Evolutionary conservation across 2,113 vertebrate genomes (phyloP).

Genomic region (Plestiodon gilberti): DNA sequence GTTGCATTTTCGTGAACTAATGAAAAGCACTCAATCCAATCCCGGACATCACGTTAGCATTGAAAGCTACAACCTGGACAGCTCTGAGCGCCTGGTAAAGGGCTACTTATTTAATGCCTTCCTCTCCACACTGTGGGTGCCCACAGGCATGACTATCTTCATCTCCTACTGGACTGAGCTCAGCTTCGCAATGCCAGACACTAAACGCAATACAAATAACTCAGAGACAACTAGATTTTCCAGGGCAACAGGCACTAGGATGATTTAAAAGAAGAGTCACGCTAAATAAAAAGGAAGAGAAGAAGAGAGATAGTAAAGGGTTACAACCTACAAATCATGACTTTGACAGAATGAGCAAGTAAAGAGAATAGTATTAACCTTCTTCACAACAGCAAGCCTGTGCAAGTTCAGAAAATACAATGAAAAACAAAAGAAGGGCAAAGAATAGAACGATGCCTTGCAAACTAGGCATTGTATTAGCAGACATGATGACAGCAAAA

Average conservation of each 20-base stretch:
- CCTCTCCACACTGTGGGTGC: too few relatives aligned
- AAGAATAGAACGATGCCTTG: too few relatives aligned
- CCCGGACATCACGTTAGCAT: neutral
- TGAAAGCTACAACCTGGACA: neutral
- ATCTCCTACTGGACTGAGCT: neutral
- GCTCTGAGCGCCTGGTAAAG: neutral
- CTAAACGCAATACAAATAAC: neutral
- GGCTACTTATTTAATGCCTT: neutral
- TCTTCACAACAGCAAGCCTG: neutral
- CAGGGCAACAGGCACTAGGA: neutral
- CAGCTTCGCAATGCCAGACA: neutral
- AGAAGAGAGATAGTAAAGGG: neutral
- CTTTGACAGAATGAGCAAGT: neutral
- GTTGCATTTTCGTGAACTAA: neutral
- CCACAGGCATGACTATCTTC: neutral
- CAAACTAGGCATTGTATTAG: neutral
- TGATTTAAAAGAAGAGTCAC: slow-evolving; percentile 3
- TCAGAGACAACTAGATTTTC: neutral
- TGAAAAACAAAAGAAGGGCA: neutral
- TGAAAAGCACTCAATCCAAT: neutral
- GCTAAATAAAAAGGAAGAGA: neutral
- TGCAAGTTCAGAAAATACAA: neutral
- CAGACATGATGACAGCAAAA: neutral
- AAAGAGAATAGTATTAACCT: neutral
- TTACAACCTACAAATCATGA: slow-evolving; percentile 6